Base-by-base conservation (phyloP, 2,888 invertebrate species). In the Hemistola chrysoprasaria region DNA sequence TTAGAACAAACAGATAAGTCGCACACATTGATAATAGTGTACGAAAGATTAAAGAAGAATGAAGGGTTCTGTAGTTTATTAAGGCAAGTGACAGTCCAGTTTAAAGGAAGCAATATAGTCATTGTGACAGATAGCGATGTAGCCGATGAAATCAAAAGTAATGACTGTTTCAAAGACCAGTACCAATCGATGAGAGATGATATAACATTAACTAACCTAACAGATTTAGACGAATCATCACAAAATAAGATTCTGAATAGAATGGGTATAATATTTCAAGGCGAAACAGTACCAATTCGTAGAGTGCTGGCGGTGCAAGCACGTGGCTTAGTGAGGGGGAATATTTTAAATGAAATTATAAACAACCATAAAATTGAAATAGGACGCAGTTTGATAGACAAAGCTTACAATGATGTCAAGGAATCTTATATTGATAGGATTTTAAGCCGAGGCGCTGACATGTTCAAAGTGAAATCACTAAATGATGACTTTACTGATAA, bases 291-390 rank as follows among this genome's bases (percentile, higher is more conserved):
- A 9, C 32, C 40, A 1, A 45, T 69, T 11, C 45, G 45, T 9
- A 32, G 23, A 22, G 16, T 69, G 8, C 42, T 69, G 36, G 51
- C 66, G 22, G 38, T 56, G 9, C 23, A 40, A 2, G 45, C 60
- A 25, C 53, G 52, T 44, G 16, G 31, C 29, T 42, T 67, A 8
- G 41, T 71, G 5, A 47, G 53, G 38, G 56, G 51, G 0, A 56
- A 59, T 32, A 31, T 62, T 6, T 35, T 71, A 25, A 50, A 40
- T 29, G 56, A 53, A 7, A 25, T 70, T 11, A 36, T 71, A 11
- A 55, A 59, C 10, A 54, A 56, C n/a, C 53, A 55, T 20, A 55
- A 48, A 41, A 37, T 67, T 27, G 56, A 69, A 50, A 55, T 71
- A 33, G 71, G 71, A 4, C 47, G 59, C 22, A 0, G 43, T 8